Evolutionary conservation across 1,140 invertebrate species (phyloP).

Genomic region (Listronotus oregonensis): DNA sequence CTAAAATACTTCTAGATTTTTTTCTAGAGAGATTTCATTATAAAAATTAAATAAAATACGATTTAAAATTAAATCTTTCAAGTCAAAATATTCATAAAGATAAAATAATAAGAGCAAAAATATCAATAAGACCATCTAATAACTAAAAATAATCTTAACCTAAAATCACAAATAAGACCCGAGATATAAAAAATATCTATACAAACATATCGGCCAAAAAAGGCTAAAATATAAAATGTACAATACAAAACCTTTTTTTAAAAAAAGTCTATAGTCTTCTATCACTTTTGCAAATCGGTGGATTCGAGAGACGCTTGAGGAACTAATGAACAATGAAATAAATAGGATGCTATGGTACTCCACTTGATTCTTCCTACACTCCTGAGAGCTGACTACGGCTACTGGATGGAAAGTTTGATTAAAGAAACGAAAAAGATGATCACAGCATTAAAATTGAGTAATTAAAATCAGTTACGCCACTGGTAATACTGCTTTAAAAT

Average conservation of each 20-base stretch:
- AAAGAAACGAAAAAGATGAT: slow-evolving; percentile 6
- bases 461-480: slow-evolving; percentile 30
- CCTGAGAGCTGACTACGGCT: too few species aligned
- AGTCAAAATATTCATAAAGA: too few species aligned
- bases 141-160: slow-evolving; percentile 6
- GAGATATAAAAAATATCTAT: slow-evolving; percentile 11
- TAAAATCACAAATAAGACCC: slow-evolving; percentile 26
- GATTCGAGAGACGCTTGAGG: too few species aligned
- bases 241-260: neutral
- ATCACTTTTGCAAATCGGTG: neutral
- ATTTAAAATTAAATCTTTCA: too few species aligned
- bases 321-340: too few species aligned
- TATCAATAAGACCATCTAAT: neutral
- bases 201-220: neutral
- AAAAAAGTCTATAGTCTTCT: neutral
- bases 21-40: too few species aligned
- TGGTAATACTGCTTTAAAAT: slow-evolving; percentile 44
- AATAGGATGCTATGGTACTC: too few species aligned
- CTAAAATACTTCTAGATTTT: too few species aligned
- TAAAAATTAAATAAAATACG: too few species aligned
- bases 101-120: neutral
- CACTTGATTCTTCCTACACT: too few species aligned
- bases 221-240: neutral
- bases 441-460: slow-evolving; percentile 20
- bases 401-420: neutral